These are phyloP conservation scores for Myopa testacea DNA, from an alignment of 2,888 invertebrate species.

Conservation along the genomic window DNA sequence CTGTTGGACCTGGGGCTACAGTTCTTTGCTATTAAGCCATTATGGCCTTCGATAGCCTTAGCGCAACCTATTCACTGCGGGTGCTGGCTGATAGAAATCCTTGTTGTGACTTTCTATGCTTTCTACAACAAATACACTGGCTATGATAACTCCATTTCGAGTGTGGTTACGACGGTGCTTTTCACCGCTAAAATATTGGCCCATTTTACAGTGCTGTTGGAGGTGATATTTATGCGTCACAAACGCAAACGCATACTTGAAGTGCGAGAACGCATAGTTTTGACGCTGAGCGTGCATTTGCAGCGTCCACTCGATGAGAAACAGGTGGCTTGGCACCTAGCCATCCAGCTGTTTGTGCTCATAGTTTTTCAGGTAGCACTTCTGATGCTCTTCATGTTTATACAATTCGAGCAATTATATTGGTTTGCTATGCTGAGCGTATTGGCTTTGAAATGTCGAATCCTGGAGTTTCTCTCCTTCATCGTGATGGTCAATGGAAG, in stretches of 20 bases:
- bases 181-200: conserved; percentile 51
- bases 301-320: conserved; percentile 25
- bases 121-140: conserved; percentile 26
- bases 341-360: conserved; percentile 43
- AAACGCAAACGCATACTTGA: conserved; percentile 44
- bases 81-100: conserved; percentile 45
- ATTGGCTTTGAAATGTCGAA: conserved; percentile 56
- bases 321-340: conserved; percentile 4
- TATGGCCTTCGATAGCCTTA: conserved; percentile 26
- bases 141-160: conserved; percentile 42
- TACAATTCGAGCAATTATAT: conserved; percentile 45
- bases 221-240: conserved; percentile 48
- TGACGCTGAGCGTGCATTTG: conserved; percentile 41
- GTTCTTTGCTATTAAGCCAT: conserved; percentile 46
- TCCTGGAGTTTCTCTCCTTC: conserved; percentile 44
- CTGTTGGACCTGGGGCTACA: conserved; percentile 32
- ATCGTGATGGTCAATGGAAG: conserved; percentile 52
- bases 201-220: conserved; percentile 51
- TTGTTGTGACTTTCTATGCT: conserved; percentile 34
- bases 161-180: conserved; percentile 46
- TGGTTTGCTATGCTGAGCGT: conserved; percentile 49
- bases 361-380: conserved; percentile 42
- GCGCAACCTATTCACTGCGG: conserved; percentile 39
- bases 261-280: conserved; percentile 47
- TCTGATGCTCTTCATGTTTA: conserved; percentile 44